phyloP scores from a whole-genome alignment of 2,888 invertebrate species.

The Carcina quercana region DNA sequence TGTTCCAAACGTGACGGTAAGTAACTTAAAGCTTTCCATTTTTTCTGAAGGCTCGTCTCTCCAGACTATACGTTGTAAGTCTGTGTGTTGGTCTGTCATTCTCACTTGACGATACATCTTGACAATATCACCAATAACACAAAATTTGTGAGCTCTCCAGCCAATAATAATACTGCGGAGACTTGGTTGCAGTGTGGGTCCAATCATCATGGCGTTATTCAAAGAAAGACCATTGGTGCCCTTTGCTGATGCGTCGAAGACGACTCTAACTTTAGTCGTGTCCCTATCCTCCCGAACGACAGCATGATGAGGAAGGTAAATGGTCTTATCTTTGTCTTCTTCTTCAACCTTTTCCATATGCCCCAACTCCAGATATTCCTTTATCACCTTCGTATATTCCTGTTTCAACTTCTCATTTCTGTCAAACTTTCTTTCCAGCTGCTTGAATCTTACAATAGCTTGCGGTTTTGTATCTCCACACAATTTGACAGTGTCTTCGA shows the following conservation, averaged over 20 bases:
- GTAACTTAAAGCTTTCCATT: neutral
- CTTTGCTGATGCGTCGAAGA: constrained; percentile 15
- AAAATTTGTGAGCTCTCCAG: constrained; percentile 11
- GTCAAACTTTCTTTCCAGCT: constrained; percentile 6
- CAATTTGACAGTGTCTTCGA: constrained; percentile 3
- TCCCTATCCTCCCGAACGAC: constrained; percentile 14
- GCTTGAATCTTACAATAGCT: constrained; percentile 4
- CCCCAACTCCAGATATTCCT: constrained; percentile 8
- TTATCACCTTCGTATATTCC: constrained; percentile 7
- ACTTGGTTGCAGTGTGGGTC: constrained; percentile 17
- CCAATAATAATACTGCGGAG: constrained; percentile 13
- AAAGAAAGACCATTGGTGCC: constrained; percentile 11
- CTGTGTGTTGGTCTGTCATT: constrained; percentile 3
- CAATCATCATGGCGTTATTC: constrained; percentile 13
- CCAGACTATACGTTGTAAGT: constrained; percentile 12
- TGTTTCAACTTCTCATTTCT: constrained; percentile 2
- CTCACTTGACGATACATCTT: constrained; percentile 23
- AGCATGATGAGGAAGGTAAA: constrained; percentile 17
- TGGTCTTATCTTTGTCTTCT: neutral
- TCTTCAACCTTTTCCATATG: constrained; percentile 7
- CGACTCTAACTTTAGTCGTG: constrained; percentile 16
- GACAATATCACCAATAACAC: constrained; percentile 13
- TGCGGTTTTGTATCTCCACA: constrained; percentile 4
- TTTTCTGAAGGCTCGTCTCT: constrained; percentile 4
- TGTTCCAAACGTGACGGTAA: constrained; percentile 2